phyloP scores from a whole-genome alignment of 2,888 invertebrate genomes.

The Standfussiana lucernea region DNA sequence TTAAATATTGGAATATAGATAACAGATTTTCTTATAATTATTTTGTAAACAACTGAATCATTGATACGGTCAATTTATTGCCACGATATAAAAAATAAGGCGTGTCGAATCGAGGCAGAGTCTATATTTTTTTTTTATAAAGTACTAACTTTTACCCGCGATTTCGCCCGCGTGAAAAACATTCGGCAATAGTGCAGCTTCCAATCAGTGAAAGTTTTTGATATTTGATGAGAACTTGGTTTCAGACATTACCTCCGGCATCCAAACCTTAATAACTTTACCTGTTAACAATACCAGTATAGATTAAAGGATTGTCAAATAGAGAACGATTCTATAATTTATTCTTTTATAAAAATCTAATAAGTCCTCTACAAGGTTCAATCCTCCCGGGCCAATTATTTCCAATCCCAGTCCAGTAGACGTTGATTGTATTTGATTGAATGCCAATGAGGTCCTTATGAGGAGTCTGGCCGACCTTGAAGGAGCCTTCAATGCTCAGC shows the following conservation, averaged over 20 bases:
- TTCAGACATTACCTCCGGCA: neutral
- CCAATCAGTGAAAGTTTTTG: neutral
- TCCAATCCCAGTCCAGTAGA: constrained; percentile 57
- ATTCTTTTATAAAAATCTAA: constrained; percentile 14
- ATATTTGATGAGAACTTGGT: neutral
- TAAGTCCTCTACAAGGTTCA: constrained; percentile 40
- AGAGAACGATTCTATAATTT: neutral
- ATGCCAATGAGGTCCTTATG: constrained; percentile 78
- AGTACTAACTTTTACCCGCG: neutral
- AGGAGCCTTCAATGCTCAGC: constrained; percentile 59
- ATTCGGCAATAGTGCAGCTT: neutral
- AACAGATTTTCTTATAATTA: constrained; percentile 21
- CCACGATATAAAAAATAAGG: constrained; percentile 12
- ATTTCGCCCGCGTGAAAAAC: neutral
- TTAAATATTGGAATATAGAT: constrained; percentile 30
- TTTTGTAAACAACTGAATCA: constrained; percentile 44
- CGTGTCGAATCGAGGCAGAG: neutral
- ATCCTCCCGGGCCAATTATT: constrained; percentile 55
- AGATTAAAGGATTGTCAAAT: neutral
- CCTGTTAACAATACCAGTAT: neutral
- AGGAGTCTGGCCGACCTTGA: constrained; percentile 80
- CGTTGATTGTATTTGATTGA: constrained; percentile 79
- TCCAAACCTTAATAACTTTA: neutral
- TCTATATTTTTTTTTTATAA: constrained; percentile 1
- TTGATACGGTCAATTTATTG: constrained; percentile 18